Evolutionary conservation across 2,797 vertebrate genomes (phyloP), one percentile per base, ranked within the genome.

Genomic region (Limosa lapponica): DNA sequence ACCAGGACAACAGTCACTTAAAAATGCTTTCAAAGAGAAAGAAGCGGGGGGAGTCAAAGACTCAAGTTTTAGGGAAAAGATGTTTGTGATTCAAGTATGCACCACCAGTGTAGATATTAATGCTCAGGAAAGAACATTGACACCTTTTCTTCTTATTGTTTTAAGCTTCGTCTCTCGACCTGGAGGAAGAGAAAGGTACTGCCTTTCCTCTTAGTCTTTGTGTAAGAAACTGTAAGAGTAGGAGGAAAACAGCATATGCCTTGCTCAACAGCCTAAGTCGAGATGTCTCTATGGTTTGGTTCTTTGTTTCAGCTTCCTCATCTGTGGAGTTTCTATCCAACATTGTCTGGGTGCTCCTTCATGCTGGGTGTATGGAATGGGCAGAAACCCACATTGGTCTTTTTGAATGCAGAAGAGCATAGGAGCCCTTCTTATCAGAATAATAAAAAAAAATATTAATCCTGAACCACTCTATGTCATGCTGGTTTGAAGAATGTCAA

Each of bases 381-480:
- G 30, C 43, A 81, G 55, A 66, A 58, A 19, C 1, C 3, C 20
- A 2, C 3, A 9, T 6, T 79, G 14, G 22, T 51, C 19, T 69
- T 70, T 46, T 34, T 43, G 30, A 46, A 37, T 57, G n/a, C 20
- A 54, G 49, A 72, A 41, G 4, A 65, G 7, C 22, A 41, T 16
- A 25, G 19, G 17, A 77, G 4, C 11, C 10, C 23, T 57, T 77
- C 16, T 46, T 32, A 37, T 2, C 3, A 14, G 66, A 74, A 71
- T 19, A 3, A 15, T 55, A 54, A 25, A 18, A 11, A 0, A 30
- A 13, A 0, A 23, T 55, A 8, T 39, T n/a, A 44, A 22, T 49
- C 8, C 25, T 67, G 24, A 24, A 30, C 8, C 6, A 23, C 3
- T 54, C 8, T 71, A 70, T 46, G 23, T 74, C 27, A 37, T 8